Evolutionary conservation across 2,797 vertebrate genomes (phyloP), one percentile per base, ranked within the genome.

Genomic region (Bradypus variegatus): DNA sequence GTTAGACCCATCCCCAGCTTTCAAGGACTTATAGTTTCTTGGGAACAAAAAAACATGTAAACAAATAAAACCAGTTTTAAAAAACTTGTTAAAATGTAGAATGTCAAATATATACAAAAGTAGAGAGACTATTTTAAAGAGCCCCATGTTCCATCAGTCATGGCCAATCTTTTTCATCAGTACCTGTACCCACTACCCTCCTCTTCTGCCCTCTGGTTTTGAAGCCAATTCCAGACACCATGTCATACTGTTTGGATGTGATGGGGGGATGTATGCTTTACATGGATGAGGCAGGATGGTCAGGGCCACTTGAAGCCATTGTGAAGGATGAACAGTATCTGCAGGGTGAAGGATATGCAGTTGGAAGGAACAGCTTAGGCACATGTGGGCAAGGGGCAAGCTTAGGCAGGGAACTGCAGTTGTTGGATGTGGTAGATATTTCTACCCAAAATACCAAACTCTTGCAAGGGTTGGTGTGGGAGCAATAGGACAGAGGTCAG

Each of bases 321-420:
- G 27, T 33, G 64, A 48, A 60, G 93, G 6, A 29, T 55, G 36
- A 83, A 36, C 83, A 65, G 87, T 62, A 62, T 77, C 53, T 75
- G 36, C 8, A 36, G 41, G 69, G 86, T 25, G 4, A 19, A 38
- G 64, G 33, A 23, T 48, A 58, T 5, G 4, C 41, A 45, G 41
- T 77, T 48, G 33, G 16, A 84, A 58, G 85, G 33, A 78, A 48
- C 13, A 27, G 6, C 12, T 3, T 6, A 23, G 62, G 62, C 62
- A 65, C 29, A 65, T 27, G 29, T 65, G 3, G 21, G 3, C 0
- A 0, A 19, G 25, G 67, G 25, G 33, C 8, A 8, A 19, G 45
- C 10, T 23, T 19, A 12, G 31, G 29, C 67, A 69, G 33, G 16
- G 64, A 65, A 6, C 60, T 41, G 60, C 33, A 5, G 9, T 11